These are phyloP conservation scores for Falco columbarius DNA, from an alignment of 2,797 vertebrate genomes.

Conservation along the genomic window DNA sequence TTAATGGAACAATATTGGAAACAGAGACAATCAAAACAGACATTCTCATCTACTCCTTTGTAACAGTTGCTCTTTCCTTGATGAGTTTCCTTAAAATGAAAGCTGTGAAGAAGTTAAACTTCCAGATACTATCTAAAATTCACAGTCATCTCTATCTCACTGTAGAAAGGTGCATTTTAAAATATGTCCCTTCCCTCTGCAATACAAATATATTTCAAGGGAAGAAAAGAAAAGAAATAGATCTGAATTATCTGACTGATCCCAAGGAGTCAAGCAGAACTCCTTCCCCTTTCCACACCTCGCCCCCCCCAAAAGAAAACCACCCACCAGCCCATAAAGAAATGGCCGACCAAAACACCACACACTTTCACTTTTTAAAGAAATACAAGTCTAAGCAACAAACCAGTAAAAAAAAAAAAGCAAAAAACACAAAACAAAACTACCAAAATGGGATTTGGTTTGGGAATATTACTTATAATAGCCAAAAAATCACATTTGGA, in stretches of 20 bases:
- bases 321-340: too few relatives aligned
- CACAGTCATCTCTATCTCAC: not conserved
- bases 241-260: not conserved
- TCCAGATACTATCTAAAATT: not conserved
- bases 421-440: not conserved
- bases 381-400: not conserved
- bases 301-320: accelerated
- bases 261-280: not conserved
- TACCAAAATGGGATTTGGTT: not conserved
- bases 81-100: not conserved
- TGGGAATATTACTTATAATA: not conserved
- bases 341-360: not conserved
- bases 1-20: not conserved
- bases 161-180: not conserved
- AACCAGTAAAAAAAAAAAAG: not conserved
- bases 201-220: not conserved
- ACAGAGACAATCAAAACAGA: not conserved
- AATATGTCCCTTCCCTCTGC: not conserved
- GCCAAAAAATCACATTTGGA: not conserved
- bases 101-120: not conserved
- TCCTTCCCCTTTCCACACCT: not conserved
- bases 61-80: not conserved
- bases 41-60: not conserved
- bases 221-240: not conserved
- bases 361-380: not conserved